Percentiles rank a stretch among this genome's conserved stretches.
Evolutionary conservation across 1,140 invertebrate species (phyloP).

Genomic region (Thaumetopoea pityocampa): DNA sequence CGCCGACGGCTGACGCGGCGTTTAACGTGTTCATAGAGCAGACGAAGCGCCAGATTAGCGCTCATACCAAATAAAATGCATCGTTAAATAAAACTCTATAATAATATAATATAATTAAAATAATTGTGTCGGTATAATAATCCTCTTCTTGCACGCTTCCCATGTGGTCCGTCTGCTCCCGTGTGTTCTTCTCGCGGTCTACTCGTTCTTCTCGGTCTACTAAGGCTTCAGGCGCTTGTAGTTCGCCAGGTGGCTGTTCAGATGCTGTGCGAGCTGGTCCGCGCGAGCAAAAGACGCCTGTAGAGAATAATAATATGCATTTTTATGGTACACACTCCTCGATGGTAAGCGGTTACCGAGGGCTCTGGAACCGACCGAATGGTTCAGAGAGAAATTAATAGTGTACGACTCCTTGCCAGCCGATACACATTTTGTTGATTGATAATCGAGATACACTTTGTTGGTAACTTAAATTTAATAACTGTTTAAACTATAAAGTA

Average conservation of each 20-base stretch:
- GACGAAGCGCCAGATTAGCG: no score
- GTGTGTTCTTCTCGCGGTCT: not conserved
- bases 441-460: no score
- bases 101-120: slow-evolving; percentile 61
- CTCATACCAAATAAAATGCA: slow-evolving; percentile 43
- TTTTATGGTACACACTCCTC: not conserved
- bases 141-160: slow-evolving; percentile 35
- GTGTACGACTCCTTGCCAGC: no score
- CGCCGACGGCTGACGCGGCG: no score
- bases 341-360: not conserved
- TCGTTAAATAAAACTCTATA: slow-evolving; percentile 58
- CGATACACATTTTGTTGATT: no score
- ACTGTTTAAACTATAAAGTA: no score
- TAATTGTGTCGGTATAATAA: slow-evolving; percentile 35
- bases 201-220: not conserved
- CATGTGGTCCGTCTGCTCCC: slow-evolving; percentile 11
- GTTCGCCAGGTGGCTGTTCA: slow-evolving; percentile 72
- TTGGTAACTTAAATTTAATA: no score
- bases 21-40: no score
- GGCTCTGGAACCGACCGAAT: no score
- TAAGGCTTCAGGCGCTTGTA: slow-evolving; percentile 69
- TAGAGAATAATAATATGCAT: slow-evolving; percentile 8
- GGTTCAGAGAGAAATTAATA: no score
- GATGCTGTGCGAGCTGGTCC: slow-evolving; percentile 57
- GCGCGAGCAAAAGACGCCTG: slow-evolving; percentile 63